Base-by-base conservation (phyloP, 2,113 vertebrate species). In the Tapirus terrestris region DNA sequence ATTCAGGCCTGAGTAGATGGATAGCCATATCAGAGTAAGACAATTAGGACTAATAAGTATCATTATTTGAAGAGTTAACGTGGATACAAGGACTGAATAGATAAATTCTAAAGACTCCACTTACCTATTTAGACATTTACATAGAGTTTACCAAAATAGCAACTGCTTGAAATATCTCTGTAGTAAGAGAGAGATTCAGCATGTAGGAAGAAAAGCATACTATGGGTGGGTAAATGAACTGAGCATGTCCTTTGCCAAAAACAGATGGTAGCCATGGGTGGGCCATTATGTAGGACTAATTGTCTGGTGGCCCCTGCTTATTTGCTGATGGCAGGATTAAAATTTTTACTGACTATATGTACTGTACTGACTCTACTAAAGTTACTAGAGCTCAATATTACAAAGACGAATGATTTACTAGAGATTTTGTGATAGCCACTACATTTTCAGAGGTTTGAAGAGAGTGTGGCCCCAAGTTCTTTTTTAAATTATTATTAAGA, bases 61-160 rank as follows among this genome's bases (percentile, higher is more conserved):
- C 36, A 81, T 96, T 94, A 70, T 85, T 94, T 92, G 65, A 92
- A 53, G 72, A 85, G 36, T 60, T 92, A 91, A 76, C 72, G 85
- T 56, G 53, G 56, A 92, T 92, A 73, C n/a, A 94, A 86, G 51
- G n/a, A 83, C 45, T 76, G 48, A 86, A 67, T 53, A 83, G 21
- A 92, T 79, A 82, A 56, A 81, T 95, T 93, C 51, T 76, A 76
- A 86, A 90, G 75, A n/a, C 18, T 86, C 29, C n/a, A 43, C 31
- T 94, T n/a, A 86, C 17, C 45, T 83, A 72, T 93, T 23, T 79
- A 92, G 12, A 75, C 51, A 94, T 93, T 85, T 56, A 31, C 83
- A 23, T 83, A 72, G 61, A 58, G 27, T 36, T 91, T 83, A 90
- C 84, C 63, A 87, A 97, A 97, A 86, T 76, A 93, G 2, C 48